Evolutionary conservation across 2,113 vertebrate species (phyloP), one percentile per base, ranked within the genome.

Genomic region (Pogonocichla stellata): DNA sequence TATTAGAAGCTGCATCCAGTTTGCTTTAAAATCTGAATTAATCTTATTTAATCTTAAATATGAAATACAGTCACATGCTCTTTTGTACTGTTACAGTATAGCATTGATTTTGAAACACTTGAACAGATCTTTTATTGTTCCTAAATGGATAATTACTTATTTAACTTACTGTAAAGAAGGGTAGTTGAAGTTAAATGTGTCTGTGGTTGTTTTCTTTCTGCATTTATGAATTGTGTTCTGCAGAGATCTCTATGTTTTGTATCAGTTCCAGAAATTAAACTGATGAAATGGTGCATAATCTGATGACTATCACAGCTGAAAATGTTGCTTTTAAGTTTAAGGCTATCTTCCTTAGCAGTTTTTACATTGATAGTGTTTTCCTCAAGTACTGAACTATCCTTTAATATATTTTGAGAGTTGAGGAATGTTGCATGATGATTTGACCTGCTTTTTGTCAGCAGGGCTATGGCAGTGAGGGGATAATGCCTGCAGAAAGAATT

Each of bases 11-110:
- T 78, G 42, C 51, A 42, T 84, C 81, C 43, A n/a, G 51, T 81
- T 96, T 79, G 18, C 48, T 90, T 73, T 79, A 50, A 92, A 91
- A 80, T 78, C 69, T 60, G 61, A 79, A 67, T 73, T 93, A 94
- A 81, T 91, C 53, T 79, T 60, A 51, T 13, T 90, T 88, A 80
- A 65, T 88, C 62, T 48, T 61, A 95, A 91, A 92, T 92, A 91
- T 84, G 40, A 92, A 95, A 90, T 66, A 48, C 61, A 64, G 66
- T 80, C 78, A 91, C 53, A 7, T 77, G 81, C 12, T 85, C 14
- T 15, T 79, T 90, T 82, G 33, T 79, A 18, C 22, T 78, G 42
- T 74, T 88, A 79, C 67, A 79, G 53, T 92, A 56, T 64, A 67
- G 45, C 53, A 64, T 65, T 87, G 83, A 78, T 71, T 95, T 80